Base-by-base conservation (phyloP, 2,888 invertebrate genomes). In the Mesorhabditis belari region DNA sequence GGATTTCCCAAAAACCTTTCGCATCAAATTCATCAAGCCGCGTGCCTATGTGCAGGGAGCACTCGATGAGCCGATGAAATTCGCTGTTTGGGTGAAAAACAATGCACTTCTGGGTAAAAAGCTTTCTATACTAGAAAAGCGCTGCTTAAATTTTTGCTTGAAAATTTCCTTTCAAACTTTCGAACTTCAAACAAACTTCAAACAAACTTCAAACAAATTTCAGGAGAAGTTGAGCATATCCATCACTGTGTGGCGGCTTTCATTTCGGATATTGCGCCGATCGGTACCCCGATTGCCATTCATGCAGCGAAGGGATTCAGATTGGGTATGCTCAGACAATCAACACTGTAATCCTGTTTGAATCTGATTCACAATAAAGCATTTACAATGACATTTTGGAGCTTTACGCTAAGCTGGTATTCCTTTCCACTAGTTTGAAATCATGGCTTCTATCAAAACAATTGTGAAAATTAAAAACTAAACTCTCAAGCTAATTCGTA, bases 201-300 rank as follows among this genome's bases (percentile, higher is more conserved):
- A 29, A 9, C 23, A 35, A 35, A 35, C 17, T 35, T 35, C 17
- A 17, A n/a, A n/a, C 19, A 4, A 9, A 17, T 57, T 77, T 58
- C 35, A 62, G 81, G 77, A 27, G 73, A 75, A 26, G 77, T 81
- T 56, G 61, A 69, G 25, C 80, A 81, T 57, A 60, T 81, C 21
- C 82, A 82, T 65, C 80, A 82, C 62, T 82, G 82, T 67, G 79
- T 80, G 5, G 81, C 81, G 3, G 82, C 80, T 12, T 83, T 81
- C 67, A 78, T 83, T 65, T 79, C 81, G 2, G 83, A 83, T 65
- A 67, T 72, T 24, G 67, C 76, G 3, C 66, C 82, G 12, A 72
- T 82, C 4, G 77, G 76, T 5, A 76, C 81, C 2, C 73, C 81
- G 1, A 53, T 79, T 25, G 66, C 76, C n/a, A 77, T 81, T 0